Evolutionary conservation across 2,888 invertebrate species (phyloP), one percentile per base, ranked within the genome.

Genomic region (Resseliella maxima): DNA sequence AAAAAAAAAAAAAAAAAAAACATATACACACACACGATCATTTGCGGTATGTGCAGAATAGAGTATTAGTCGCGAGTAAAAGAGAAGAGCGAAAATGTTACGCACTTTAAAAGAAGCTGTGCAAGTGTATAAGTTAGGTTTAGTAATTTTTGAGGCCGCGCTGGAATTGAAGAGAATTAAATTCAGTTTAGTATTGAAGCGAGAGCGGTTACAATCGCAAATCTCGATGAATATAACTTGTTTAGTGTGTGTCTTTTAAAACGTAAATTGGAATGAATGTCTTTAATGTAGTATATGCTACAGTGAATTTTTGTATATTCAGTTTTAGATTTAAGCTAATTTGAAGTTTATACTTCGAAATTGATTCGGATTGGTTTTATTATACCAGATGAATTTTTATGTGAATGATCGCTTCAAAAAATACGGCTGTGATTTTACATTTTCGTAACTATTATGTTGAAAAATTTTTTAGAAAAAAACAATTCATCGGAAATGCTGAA

Each of bases 161-260:
- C 35, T 72, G 35, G 10, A 12, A 72, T 35, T 35, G 2, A 72
- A 31, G 12, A 72, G 12, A 72, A 6, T n/a, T 15, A 31, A n/a
- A 1, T 72, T 72, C 72, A 72, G 72, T 72, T 72, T 35, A 72
- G 72, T 72, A 31, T 72, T 35, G 15, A 72, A 1, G 72, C 72
- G 31, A 72, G 72, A 72, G 72, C 31, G 31, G 31, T 27, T 31
- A 10, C 72, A 72, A 31, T 31, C 72, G n/a, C 72, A 72, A 31
- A 31, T 31, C 72, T 5, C 72, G 72, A 72, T 72, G 31, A 72
- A 72, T 72, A 41, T 8, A 72, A 72, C 31, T 72, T 15, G 72
- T 31, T 72, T 72, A 5, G 1, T 59, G 24, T 59, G n/a, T 59
- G 2, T 59, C 6, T n/a, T 59, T 3, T 24, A 24, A 24, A 15